Base-by-base conservation (phyloP, 2,888 invertebrate genomes). In the Poecilus cupreus region DNA sequence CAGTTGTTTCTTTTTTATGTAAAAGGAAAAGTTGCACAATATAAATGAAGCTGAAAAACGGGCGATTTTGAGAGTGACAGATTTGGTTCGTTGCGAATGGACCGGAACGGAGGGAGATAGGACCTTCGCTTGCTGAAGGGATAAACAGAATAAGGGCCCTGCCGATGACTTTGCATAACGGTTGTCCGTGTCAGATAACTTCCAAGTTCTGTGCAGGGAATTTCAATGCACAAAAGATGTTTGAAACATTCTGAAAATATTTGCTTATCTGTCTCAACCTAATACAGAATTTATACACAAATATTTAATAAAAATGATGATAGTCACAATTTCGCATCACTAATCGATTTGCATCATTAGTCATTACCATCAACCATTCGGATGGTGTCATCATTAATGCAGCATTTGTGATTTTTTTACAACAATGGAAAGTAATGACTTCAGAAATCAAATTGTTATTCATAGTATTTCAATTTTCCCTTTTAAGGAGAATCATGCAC, bases 71-170 rank as follows among this genome's bases (percentile, higher is more conserved):
- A 43, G 22, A 43, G 20, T 72, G 72, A 72, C 72, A 72, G 72
- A 72, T 72, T 72, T 20, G 72, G 72, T 18, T 46, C 46, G 46
- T 18, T 78, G 54, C 54, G 80, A 72, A 80, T 80, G 72, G 43
- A 80, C 39, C 72, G 80, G 80, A 80, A 80, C 80, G 70, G 18
- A 51, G 22, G 51, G 72, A 70, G 80, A 72, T 72, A 80, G 60
- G 32, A 5, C 57, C 10, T 18, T 57, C 22, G 24, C 39, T 32
- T 13, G 24, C 46, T 24, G 54, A 75, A 75, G 68, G 64, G 68
- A 78, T 78, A 68, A 68, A 83, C 82, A 82, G 81, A 77, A 75
- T 51, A 75, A 20, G 75, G 49, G 24, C 75, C 5, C 16, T 75
- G 26, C 24, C 75, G 51, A 75, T 75, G 75, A 75, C 75, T 75